Evolutionary conservation across 2,113 vertebrate genomes (phyloP).

Genomic region (Phycodurus eques): DNA sequence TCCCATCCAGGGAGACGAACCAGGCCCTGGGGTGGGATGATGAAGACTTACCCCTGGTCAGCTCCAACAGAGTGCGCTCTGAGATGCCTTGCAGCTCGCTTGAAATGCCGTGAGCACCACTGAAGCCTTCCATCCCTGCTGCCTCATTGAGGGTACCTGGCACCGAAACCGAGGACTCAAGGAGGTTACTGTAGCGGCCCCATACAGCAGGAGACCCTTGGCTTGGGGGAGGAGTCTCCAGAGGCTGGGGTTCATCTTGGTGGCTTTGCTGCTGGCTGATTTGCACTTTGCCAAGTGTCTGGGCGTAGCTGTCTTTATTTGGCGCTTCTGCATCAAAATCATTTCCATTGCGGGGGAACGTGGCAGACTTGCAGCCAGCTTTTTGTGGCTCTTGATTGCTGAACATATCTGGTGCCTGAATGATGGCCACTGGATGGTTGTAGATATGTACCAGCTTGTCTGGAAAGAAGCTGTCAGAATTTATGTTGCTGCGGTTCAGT

Average conservation of each 20-base stretch:
- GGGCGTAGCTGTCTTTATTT: conserved; percentile 80
- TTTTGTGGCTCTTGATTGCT: conserved; percentile 75
- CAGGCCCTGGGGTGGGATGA: conserved; percentile 85
- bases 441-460: conserved; percentile 88
- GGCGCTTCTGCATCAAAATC: conserved; percentile 78
- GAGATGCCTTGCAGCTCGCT: conserved; percentile 91
- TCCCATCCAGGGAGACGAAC: conserved; percentile 95
- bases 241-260: conserved; percentile 73
- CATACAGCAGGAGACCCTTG: conserved; percentile 77
- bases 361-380: conserved; percentile 81
- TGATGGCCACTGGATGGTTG: conserved; percentile 83
- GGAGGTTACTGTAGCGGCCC: conserved; percentile 84
- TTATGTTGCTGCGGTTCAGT: conserved; percentile 70
- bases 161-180: conserved; percentile 93
- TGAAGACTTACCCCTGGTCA: conserved; percentile 84
- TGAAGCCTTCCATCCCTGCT: conserved; percentile 83
- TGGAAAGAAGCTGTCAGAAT: conserved; percentile 73
- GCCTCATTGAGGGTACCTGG: conserved; percentile 93
- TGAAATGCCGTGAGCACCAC: conserved; percentile 47
- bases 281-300: conserved; percentile 85
- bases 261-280: conserved; percentile 69
- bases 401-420: conserved; percentile 85
- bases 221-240: conserved; percentile 78
- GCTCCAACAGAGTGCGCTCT: conserved; percentile 87
- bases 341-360: conserved; percentile 80